Evolutionary conservation across 2,113 vertebrate species (phyloP), one percentile per base, ranked within the genome.

Genomic region (Symphodus melops): DNA sequence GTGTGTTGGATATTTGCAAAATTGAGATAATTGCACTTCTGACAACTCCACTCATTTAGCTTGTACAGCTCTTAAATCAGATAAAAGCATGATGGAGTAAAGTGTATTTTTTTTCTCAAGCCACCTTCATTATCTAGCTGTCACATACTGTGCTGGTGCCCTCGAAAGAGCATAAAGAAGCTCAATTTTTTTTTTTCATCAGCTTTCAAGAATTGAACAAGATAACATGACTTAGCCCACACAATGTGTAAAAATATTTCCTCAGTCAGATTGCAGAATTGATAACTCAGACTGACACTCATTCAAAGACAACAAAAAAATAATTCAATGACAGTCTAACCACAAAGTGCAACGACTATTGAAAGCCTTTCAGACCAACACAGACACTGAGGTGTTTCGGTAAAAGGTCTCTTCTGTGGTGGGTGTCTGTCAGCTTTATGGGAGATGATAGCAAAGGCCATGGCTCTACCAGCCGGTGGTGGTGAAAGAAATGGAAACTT

Each of bases 301-400:
- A 25, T 8, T 41, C 55, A 53, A 6, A 51, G 33, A 46, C 1
- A 37, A 25, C 5, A 8, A 70, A 19, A 49, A 0, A 20, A 5
- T 13, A 2, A 48, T 19, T 48, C 17, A 17, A 48, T 17, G 6
- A 7, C 39, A 48, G 46, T 52, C 19, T n/a, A 51, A 37, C 39
- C 0, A 2, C 33, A 25, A 41, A 62, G 70, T 71, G 20, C 20
- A 21, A 11, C 16, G 12, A 46, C 44, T 58, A n/a, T 57, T 81
- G 46, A 77, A 68, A 68, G 61, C 54, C 37, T 77, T 80, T 67
- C 69, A 56, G 52, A 62, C 17, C 17, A 63, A 48, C 44, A 13
- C 36, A 12, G 64, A 64, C 63, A 57, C 64, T 68, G 48, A 10
- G 10, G 49, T 61, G 51, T 42, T 53, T 28, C 64, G 6, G 68